These are phyloP conservation scores for Rhadinocentrus ornatus DNA, from an alignment of 2,797 vertebrate species.

Conservation along the genomic window DNA sequence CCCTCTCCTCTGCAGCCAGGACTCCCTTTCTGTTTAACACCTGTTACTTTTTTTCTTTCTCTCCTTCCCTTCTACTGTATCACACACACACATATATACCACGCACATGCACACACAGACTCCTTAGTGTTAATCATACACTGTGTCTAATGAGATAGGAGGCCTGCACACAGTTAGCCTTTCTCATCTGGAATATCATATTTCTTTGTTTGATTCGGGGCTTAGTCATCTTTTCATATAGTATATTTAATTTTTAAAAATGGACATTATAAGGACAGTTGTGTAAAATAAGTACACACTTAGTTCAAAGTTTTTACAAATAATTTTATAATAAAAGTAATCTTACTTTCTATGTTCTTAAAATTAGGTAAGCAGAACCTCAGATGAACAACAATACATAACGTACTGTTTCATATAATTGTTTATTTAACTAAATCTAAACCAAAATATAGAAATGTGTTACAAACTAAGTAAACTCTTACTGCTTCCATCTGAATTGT, in stretches of 20 bases:
- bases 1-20: slow-evolving; percentile 67
- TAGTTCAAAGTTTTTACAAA: background rate
- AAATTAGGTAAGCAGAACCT: background rate
- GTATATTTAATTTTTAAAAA: background rate
- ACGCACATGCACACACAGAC: slow-evolving; percentile 18
- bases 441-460: no score
- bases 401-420: background rate
- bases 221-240: slow-evolving; percentile 8
- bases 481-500: background rate
- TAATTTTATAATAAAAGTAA: background rate
- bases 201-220: slow-evolving; percentile 42
- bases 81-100: slow-evolving; percentile 21
- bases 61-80: slow-evolving; percentile 2
- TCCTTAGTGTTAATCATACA: slow-evolving; percentile 56
- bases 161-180: slow-evolving; percentile 49
- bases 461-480: no score
- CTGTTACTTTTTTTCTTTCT: slow-evolving; percentile 77
- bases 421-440: no score
- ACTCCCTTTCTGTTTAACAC: slow-evolving; percentile 84
- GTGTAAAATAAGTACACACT: background rate
- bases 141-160: slow-evolving; percentile 60
- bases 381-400: background rate
- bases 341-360: background rate
- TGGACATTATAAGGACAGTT: background rate
- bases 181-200: slow-evolving; percentile 49